A percentile compares a stretch with the other conserved stretches of the same genome.
Evolutionary conservation across 1,140 invertebrate species (phyloP).

Genomic region (Microplitis demolitor): DNA sequence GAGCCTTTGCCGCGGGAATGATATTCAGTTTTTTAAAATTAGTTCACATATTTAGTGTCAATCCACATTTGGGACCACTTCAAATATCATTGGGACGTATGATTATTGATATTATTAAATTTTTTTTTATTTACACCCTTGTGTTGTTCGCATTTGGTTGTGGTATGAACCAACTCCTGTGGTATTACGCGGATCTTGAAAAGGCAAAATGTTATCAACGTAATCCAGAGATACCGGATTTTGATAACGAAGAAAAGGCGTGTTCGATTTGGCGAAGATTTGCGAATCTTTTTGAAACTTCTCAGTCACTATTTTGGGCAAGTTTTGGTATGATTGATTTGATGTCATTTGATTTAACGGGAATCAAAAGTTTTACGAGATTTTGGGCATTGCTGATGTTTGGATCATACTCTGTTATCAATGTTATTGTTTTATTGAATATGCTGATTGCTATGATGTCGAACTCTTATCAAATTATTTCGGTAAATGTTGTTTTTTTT

Average conservation of each 20-base stretch:
- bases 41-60: constrained; percentile 95
- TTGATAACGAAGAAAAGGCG: constrained; percentile 78
- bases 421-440: constrained; percentile 90
- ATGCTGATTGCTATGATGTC: constrained; percentile 98
- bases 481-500: constrained; percentile 63
- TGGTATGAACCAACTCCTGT: constrained; percentile 89
- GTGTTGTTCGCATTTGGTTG: constrained; percentile 90
- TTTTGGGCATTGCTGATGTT: constrained; percentile 89
- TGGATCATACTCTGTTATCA: constrained; percentile 88
- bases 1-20: constrained; percentile 92
- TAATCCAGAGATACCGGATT: constrained; percentile 72
- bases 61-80: constrained; percentile 90
- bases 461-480: constrained; percentile 92
- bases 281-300: constrained; percentile 89
- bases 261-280: constrained; percentile 86
- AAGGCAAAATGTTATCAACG: constrained; percentile 81
- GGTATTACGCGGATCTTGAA: constrained; percentile 94
- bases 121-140: constrained; percentile 90
- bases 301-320: constrained; percentile 93
- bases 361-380: constrained; percentile 85
- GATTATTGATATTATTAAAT: constrained; percentile 93
- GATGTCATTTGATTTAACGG: constrained; percentile 81
- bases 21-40: constrained; percentile 92
- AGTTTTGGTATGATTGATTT: constrained; percentile 90
- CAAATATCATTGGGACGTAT: constrained; percentile 88